Conservation (phyloP, 2,113 vertebrate species). For the Merops nubicus region DNA sequence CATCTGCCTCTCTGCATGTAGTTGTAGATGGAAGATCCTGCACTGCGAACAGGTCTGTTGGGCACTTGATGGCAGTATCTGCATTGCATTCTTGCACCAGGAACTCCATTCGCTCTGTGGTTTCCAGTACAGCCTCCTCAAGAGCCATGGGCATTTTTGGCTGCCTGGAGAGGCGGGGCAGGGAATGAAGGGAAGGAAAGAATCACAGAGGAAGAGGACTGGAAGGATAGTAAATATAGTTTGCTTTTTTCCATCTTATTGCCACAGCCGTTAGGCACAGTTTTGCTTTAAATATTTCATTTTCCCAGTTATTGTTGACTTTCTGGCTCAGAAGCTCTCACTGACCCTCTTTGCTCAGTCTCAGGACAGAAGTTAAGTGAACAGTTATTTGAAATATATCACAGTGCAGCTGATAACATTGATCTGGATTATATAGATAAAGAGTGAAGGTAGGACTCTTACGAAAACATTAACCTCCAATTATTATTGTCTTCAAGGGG, state of each 20-base stretch:
- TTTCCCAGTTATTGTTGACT: neutral
- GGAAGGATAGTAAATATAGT: neutral
- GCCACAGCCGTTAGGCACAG: neutral
- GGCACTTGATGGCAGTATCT: constrained; percentile 74
- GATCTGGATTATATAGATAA: neutral
- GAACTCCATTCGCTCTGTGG: neutral
- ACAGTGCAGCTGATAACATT: neutral
- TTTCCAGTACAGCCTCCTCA: rapidly evolving
- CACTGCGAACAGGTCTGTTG: neutral
- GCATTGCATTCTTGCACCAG: neutral
- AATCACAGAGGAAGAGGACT: neutral
- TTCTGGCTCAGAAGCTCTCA: neutral
- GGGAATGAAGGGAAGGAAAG: neutral
- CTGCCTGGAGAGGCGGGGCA: rapidly evolving
- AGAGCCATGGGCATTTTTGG: neutral
- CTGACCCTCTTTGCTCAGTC: neutral
- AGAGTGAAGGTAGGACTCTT: neutral
- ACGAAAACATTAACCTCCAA: neutral
- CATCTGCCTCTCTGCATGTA: rapidly evolving
- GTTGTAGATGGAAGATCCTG: neutral
- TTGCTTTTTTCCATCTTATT: neutral
- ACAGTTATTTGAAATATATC: neutral
- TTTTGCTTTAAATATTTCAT: neutral
- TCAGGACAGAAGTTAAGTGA: neutral
- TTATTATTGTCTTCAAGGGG: neutral